Base-by-base conservation (phyloP, 2,797 vertebrate genomes). In the Odontamblyopus rebecca region DNA sequence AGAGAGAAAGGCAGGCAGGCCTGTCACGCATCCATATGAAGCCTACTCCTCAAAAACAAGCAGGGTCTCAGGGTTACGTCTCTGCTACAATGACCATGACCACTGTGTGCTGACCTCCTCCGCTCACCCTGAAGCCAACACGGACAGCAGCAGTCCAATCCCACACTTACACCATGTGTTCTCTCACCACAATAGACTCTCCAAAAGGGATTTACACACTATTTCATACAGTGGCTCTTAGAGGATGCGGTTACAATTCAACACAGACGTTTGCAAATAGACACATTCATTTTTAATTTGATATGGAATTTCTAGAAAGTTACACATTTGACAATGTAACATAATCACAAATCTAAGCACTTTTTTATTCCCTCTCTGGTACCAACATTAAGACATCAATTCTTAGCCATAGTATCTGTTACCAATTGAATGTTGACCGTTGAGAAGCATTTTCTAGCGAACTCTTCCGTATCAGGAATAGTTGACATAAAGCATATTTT, bases 31-130 rank as follows among this genome's bases (percentile, higher is more conserved):
- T 78, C 85, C 83, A 83, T 79, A 81, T 77, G 78, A 88, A 72
- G 82, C 51, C 83, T 82, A 83, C 73, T 77, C 78, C 78, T 72
- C 66, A 26, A 85, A 82, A 89, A 87, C 84, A 84, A 86, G 77
- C 57, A 6, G 50, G 74, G 73, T 76, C 78, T 72, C 61, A 79
- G 77, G 83, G 81, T 83, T 75, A 72, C n/a, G 69, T 76, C 81
- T 80, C 69, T 51, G 60, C 41, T 76, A 80, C 74, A 79, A 78
- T 26, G 53, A 76, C 68, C 74, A 56, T 60, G 80, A 81, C 67
- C 66, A 67, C 57, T 69, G 61, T 75, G 68, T 67, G 63, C 5
- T 30, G 77, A 82, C 79, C 78, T 79, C 71, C 69, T 53, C 69
- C 53, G 75, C 77, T 80, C 75, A 69, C 8, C 62, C 44, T 9